Evolutionary conservation across 1,140 invertebrate genomes (phyloP), one percentile per base, ranked within the genome.

Genomic region (Drosophila athabasca): DNA sequence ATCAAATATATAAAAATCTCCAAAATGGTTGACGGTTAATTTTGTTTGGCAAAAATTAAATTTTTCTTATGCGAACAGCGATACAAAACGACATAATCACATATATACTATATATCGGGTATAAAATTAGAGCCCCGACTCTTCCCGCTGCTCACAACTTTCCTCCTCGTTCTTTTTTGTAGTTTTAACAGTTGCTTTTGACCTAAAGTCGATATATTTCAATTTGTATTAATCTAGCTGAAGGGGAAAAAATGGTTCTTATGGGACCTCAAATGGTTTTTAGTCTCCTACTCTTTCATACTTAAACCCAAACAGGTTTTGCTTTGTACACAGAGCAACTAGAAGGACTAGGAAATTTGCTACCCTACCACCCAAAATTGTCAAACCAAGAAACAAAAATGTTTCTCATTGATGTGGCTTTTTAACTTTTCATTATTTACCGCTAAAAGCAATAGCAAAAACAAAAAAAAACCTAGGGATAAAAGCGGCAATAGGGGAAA

Each of bases 351-450:
- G 41, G 52, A 39, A 58, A 17, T 45, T 22, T 45, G n/a, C 49
- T 11, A 51, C 19, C 66, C 31, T 13, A 13, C 35, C 11, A 39
- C 3, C 11, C 35, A 11, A 39, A 39, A 39, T 13, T 39, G 35
- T 13, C 35, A 3, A 39, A 39, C 35, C 46, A 70, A 73, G 68
- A 70, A 81, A 77, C 74, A 82, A 87, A 76, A 89, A 90, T 84
- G 82, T 77, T 74, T 83, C 66, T 76, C 80, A 91, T 91, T 91
- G 90, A 91, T 91, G 90, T 91, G 90, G 90, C 84, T 87, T 91
- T 91, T 91, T 90, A 91, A 91, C 90, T 91, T 91, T 91, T 91
- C 90, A 91, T 91, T 91, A 91, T 91, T 90, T 90, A 91, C 90
- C 90, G 90, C 90, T 91, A 91, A 91, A 91, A 91, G 90, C 90